Conservation (phyloP, 2,797 vertebrate species). For the Characodon lateralis region DNA sequence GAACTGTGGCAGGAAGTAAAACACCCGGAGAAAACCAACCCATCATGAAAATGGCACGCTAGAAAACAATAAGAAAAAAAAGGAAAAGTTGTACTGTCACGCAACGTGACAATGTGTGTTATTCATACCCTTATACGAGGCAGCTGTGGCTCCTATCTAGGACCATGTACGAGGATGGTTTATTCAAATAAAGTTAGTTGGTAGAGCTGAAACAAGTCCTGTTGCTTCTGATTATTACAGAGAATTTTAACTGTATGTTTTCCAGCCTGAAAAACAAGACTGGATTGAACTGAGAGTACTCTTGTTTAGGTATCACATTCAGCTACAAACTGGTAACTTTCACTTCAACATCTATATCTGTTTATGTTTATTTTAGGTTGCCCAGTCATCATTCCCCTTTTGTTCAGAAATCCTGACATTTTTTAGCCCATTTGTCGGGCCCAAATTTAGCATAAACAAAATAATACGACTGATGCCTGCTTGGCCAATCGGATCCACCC, state of each 20-base stretch:
- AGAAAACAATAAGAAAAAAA: not conserved
- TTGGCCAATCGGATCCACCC: not conserved
- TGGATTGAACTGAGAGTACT: not conserved
- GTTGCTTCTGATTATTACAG: not conserved
- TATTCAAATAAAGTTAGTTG: slow-evolving; percentile 4
- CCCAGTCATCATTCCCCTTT: not conserved
- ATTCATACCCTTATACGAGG: not conserved
- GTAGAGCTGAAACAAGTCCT: not conserved
- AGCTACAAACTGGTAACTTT: not conserved
- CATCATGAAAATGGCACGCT: not conserved
- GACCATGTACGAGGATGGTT: not conserved
- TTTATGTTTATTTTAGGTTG: not conserved
- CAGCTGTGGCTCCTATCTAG: not conserved
- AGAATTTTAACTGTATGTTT: not conserved
- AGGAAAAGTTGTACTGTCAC: not conserved
- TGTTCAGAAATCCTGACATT: not conserved
- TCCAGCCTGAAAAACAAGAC: not conserved
- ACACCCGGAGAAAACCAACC: not conserved
- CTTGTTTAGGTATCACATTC: not conserved
- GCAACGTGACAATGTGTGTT: not conserved
- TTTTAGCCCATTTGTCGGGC: not conserved
- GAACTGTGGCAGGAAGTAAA: not conserved
- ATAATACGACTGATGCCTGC: not conserved
- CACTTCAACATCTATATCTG: not conserved
- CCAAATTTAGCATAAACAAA: not conserved